Evolutionary conservation across 2,888 invertebrate genomes (phyloP), one percentile per base, ranked within the genome.

Genomic region (Athalia circularis): DNA sequence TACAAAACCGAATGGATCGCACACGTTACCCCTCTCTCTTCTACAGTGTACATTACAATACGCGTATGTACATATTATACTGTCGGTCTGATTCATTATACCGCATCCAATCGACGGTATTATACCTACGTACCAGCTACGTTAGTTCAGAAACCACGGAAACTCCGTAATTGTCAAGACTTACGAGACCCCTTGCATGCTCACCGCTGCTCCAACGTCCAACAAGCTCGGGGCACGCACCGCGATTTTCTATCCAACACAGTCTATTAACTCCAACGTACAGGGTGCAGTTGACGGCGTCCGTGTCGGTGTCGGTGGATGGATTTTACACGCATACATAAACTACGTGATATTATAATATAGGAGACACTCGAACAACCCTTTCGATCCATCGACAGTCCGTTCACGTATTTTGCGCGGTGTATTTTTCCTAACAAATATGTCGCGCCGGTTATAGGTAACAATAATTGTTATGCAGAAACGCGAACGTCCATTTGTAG

Each of bases 91-190:
- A 88, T 88, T 88, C 88, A 88, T 88, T 86, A 87, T 86, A 29
- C 29, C 29, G 29, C 84, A 80, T 80, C 85, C 81, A 82, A 85
- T 82, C 82, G 72, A 72, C 29, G 29, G 29, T 29, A 29, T 29
- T 29, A 29, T 29, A 29, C 29, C 1, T 29, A 29, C 29, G 29
- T 29, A 29, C 29, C 29, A 29, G 13, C 59, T 13, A 13, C 72
- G 59, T 84, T 81, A 83, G 87, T 85, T 84, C 85, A 85, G 86
- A 86, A 88, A 88, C 87, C 86, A 85, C 84, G 86, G 86, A 87
- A 88, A 88, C 86, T 86, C n/a, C 11, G 59, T 88, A 88, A 89
- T 89, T 89, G 88, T 84, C 83, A 83, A 87, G 87, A 88, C 86
- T 87, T 88, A 87, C 86, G 88, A 87, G 85, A 50, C 82, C 79